These are phyloP conservation scores for Eucera pruinosa DNA, from an alignment of 2,888 invertebrate species.

Conservation along the genomic window DNA sequence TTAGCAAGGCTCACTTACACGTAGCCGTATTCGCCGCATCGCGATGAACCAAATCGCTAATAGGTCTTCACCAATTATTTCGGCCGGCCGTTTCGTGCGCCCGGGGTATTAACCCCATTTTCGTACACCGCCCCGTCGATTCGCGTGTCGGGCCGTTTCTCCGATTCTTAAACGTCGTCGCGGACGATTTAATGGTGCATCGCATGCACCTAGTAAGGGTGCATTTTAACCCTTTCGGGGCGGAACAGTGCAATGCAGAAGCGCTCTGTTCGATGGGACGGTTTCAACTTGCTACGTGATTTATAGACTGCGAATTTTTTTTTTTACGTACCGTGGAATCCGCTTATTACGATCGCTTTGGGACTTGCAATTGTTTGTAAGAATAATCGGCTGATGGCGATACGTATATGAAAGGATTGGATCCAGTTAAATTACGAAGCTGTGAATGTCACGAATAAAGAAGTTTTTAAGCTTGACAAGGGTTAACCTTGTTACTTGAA, in stretches of 20 bases:
- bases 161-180: constrained; percentile 36
- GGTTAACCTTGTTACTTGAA: no score
- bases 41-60: constrained; percentile 53
- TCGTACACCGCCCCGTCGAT: constrained; percentile 29
- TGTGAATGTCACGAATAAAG: no score
- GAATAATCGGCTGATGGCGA: no score
- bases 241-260: no score
- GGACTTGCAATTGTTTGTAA: no score
- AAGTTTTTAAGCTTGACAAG: no score
- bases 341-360: no score
- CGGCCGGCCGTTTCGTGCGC: constrained; percentile 67
- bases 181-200: constrained; percentile 59
- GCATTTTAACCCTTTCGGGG: constrained; percentile 43
- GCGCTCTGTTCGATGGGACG: no score
- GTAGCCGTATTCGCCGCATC: constrained; percentile 42
- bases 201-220: constrained; percentile 59
- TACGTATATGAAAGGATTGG: no score
- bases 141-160: constrained; percentile 57
- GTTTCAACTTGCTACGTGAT: constrained; percentile 41
- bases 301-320: no score
- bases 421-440: no score
- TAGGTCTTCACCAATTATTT: constrained; percentile 59
- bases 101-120: constrained; percentile 70
- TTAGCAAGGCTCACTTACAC: constrained; percentile 24
- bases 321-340: no score